Conservation (phyloP, 2,113 vertebrate genomes). For the Leiothrix lutea region DNA sequence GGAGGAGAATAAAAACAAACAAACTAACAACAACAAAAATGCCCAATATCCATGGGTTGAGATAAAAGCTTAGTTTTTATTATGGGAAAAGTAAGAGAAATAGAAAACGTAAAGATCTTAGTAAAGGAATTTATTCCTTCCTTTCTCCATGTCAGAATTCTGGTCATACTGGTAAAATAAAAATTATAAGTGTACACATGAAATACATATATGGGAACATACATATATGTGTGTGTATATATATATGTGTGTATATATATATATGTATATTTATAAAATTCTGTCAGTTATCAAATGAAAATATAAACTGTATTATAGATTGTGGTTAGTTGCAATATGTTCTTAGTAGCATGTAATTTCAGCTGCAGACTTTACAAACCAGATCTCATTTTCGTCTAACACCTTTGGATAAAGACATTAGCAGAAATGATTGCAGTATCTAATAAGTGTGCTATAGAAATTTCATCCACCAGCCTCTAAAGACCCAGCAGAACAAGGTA, state of each 20-base stretch:
- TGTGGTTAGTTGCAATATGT: neutral
- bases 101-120: neutral
- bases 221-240: neutral
- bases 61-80: neutral
- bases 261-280: neutral
- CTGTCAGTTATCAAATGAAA: neutral
- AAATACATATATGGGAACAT: neutral
- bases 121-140: neutral
- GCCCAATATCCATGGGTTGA: neutral
- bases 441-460: neutral
- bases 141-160: neutral
- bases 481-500: neutral
- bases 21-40: neutral
- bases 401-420: neutral
- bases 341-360: neutral
- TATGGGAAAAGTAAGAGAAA: neutral
- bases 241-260: neutral
- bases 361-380: neutral
- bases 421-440: neutral
- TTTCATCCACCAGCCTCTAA: neutral
- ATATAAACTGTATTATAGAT: neutral
- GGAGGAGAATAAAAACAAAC: neutral
- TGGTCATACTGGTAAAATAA: neutral
- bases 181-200: neutral
- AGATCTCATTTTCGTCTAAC: neutral